A percentile compares a stretch with the other conserved stretches of the same genome.
Evolutionary conservation across 2,797 vertebrate genomes (phyloP).

Genomic region (Psittacula derbiana): DNA sequence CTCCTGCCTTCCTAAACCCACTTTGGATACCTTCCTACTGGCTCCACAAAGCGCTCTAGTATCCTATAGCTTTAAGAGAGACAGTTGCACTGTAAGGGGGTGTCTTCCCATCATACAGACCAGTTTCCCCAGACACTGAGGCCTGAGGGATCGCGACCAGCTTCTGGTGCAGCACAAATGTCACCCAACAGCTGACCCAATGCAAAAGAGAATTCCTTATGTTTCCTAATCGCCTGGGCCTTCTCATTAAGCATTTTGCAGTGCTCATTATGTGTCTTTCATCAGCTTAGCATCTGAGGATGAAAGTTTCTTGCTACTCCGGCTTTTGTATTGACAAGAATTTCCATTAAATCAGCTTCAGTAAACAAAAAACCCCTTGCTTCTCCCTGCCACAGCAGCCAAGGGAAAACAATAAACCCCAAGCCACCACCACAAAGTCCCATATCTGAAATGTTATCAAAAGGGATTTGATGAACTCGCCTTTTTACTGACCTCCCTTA

Average conservation of each 20-base stretch:
- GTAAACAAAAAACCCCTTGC: not conserved
- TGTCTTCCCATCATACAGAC: not conserved
- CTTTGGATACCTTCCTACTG: not conserved
- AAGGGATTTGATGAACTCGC: not conserved
- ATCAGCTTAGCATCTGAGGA: not conserved
- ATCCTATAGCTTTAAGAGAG: not conserved
- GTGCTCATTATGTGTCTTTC: not conserved
- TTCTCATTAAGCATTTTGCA: not conserved
- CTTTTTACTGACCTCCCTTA: not conserved
- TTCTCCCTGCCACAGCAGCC: not conserved
- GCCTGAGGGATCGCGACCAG: rapidly evolving
- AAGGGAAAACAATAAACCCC: not conserved
- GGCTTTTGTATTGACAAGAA: not conserved
- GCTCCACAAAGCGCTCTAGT: not conserved
- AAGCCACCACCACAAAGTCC: not conserved
- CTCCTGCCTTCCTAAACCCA: not conserved
- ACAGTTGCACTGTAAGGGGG: not conserved
- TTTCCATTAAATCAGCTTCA: not conserved
- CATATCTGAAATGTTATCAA: not conserved
- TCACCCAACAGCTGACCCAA: not conserved
- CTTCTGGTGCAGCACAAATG: not conserved
- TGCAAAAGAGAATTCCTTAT: not conserved
- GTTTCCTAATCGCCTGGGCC: not conserved
- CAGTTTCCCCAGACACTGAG: not conserved
- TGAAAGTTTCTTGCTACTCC: not conserved